phyloP scores from a whole-genome alignment of 2,888 invertebrate genomes.

The Pheosia tremula region DNA sequence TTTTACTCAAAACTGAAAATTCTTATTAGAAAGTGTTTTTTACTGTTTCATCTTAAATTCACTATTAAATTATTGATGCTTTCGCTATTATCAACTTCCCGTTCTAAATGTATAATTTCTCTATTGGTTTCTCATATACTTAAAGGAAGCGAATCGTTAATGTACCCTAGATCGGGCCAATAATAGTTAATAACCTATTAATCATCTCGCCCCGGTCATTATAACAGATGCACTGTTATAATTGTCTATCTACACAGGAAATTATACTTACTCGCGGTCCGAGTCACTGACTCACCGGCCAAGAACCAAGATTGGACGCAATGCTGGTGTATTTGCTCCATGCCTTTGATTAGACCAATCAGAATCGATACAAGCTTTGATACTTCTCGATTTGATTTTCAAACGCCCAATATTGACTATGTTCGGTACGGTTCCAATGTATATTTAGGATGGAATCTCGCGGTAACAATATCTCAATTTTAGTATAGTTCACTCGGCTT shows the following conservation, averaged over 20 bases:
- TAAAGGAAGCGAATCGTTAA: conserved; percentile 25
- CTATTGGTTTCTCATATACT: conserved; percentile 1
- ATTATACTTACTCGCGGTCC: conserved; percentile 32
- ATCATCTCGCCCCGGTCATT: conserved; percentile 39
- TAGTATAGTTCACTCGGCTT: too few relatives aligned
- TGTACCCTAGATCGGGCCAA: conserved; percentile 25
- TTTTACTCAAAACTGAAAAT: too few relatives aligned
- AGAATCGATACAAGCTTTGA: background rate
- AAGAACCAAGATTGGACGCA: conserved; percentile 9
- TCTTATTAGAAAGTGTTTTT: too few relatives aligned
- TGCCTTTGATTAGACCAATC: background rate
- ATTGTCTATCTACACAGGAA: conserved; percentile 51
- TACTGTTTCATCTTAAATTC: too few relatives aligned
- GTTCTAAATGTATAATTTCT: conserved; percentile 1
- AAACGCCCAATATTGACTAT: too few relatives aligned
- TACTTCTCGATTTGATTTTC: background rate
- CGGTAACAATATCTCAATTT: too few relatives aligned
- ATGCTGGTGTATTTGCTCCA: background rate
- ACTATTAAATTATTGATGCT: too few relatives aligned
- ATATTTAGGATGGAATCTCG: too few relatives aligned
- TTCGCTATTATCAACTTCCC: too few relatives aligned
- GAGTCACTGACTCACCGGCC: conserved; percentile 46
- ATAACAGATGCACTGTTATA: conserved; percentile 42
- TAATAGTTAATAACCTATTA: conserved; percentile 40
- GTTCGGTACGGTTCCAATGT: too few relatives aligned